Evolutionary conservation across 2,797 vertebrate species (phyloP), one percentile per base, ranked within the genome.

Genomic region (Paedocypris micromegethes): DNA sequence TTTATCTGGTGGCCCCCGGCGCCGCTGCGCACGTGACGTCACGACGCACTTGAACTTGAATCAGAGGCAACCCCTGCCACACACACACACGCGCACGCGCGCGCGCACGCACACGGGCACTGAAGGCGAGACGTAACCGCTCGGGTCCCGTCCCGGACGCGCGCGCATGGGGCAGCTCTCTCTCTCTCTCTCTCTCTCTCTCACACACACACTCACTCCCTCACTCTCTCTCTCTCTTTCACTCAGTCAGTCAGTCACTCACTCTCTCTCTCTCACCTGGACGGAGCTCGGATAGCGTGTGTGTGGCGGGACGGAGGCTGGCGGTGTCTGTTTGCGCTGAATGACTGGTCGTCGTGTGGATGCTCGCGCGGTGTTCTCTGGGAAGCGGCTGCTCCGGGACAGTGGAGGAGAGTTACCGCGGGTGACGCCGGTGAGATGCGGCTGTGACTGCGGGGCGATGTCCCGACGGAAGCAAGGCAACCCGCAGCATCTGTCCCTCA

Each of bases 381-480:
- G 23, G 60, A 41, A 50, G 23, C 23, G 23, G 23, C 68, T 40
- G 42, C 40, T 59, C 66, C 62, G 68, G 80, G 79, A 82, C 79
- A 72, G 73, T 52, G 74, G 73, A 67, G 68, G 73, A 79, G 77
- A 75, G 80, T 81, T 62, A 88, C 91, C 90, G 88, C 91, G 88
- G 92, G 92, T 96, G 91, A 23, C 23, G 23, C 92, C 91, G 93
- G 90, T 92, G 95, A 92, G 91, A 96, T 96, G 95, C 92, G 92
- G 92, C 92, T 94, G 92, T 98, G 95, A 93, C 96, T 96, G 94
- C 93, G 92, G 93, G 94, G 93, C 94, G 88, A 98, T 98, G 95
- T 98, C 95, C 95, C 95, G 95, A 90, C 95, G 95, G 91, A 98
- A 98, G 92, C 95, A 97, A 93, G 96, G 96, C 90, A 96, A 98